Evolutionary conservation across 2,888 invertebrate species (phyloP).

Genomic region (Chrysopilus asiliformis): DNA sequence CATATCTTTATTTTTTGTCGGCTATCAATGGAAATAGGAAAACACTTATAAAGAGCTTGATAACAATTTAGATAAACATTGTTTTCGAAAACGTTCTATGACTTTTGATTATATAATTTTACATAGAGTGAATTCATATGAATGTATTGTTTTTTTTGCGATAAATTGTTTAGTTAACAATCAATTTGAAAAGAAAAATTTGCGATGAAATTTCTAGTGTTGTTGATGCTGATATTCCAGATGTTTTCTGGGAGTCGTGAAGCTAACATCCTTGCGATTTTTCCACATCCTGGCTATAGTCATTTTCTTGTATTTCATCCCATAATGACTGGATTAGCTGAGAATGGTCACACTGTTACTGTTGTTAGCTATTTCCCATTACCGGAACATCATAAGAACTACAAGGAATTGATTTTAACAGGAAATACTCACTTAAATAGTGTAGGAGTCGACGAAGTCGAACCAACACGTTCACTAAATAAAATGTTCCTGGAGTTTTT

Average conservation of each 20-base stretch:
- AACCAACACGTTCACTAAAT: constrained; percentile 22
- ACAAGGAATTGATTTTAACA: constrained; percentile 44
- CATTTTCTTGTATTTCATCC: constrained; percentile 53
- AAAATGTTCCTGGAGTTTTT: constrained; percentile 24
- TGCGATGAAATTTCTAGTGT: too few relatives aligned
- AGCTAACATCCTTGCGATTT: constrained; percentile 1
- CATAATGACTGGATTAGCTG: constrained; percentile 44
- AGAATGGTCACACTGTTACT: constrained; percentile 51
- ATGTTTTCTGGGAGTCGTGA: neutral
- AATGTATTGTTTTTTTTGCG: too few relatives aligned
- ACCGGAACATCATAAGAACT: constrained; percentile 38
- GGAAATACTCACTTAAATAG: constrained; percentile 28
- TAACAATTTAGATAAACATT: too few relatives aligned
- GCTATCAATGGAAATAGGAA: too few relatives aligned
- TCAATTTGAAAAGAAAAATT: too few relatives aligned
- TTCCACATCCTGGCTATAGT: constrained; percentile 30
- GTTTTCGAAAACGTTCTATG: too few relatives aligned
- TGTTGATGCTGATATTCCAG: neutral
- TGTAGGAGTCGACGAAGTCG: constrained; percentile 20
- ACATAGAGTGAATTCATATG: too few relatives aligned
- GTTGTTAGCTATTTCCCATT: constrained; percentile 51
- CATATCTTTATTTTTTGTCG: too few relatives aligned
- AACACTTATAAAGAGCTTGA: too few relatives aligned
- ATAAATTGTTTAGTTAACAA: too few relatives aligned
- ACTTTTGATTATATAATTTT: too few relatives aligned